Evolutionary conservation across 2,797 vertebrate species (phyloP), one percentile per base, ranked within the genome.

Genomic region (Balearica regulorum): DNA sequence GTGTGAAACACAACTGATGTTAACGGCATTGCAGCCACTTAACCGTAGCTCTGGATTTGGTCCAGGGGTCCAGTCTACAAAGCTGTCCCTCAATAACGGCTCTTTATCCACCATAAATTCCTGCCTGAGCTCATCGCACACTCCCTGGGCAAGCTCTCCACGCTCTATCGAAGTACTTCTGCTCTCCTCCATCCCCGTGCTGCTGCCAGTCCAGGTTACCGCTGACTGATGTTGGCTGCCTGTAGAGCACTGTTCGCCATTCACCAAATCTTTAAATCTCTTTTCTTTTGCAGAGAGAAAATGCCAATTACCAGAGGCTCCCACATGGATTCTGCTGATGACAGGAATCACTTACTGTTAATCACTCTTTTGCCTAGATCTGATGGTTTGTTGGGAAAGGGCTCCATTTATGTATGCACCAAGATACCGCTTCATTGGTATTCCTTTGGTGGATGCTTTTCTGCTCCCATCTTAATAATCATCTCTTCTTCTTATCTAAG

Each of bases 391-490:
- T 55, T 73, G 90, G 84, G 70, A 92, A 86, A 88, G 62, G 83
- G 79, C 70, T 94, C 58, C 20, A 66, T 72, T 92, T 88, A n/a
- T 84, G 75, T 64, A 79, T n/a, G 78, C 62, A n/a, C 62, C 77
- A 61, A 91, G 87, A 70, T 44, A 62, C 1, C 39, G n/a, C 82
- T 96, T 96, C 94, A 96, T 97, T 97, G 92, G 62, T 96, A 97
- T 97, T 97, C 95, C 69, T 93, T 91, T 64, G 28, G 55, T 76
- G 62, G 93, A 83, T 39, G 62, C 48, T 95, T 70, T 86, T 86
- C 84, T 88, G 55, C 76, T 97, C 82, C 82, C 96, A 97, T 97
- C 96, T 97, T 97, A 97, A 97, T 95, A 96, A 93, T 96, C 51
- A 96, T 97, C 96, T 97, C 79, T 76, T 90, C 88, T 71, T 88